Evolutionary conservation across 2,797 vertebrate species (phyloP).

Genomic region (Cephalopachus bancanus): DNA sequence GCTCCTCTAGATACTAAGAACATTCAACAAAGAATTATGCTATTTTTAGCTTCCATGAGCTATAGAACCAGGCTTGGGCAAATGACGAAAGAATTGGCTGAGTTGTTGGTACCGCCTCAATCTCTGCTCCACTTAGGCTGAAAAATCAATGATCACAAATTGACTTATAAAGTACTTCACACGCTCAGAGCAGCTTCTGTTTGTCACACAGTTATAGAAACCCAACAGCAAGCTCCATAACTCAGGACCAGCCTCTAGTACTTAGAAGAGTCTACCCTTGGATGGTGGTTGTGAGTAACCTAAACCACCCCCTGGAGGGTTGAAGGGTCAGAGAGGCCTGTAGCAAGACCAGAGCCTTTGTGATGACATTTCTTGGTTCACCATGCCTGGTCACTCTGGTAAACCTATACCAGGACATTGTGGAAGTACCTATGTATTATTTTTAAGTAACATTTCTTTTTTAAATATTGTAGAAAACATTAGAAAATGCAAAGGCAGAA

Average conservation of each 20-base stretch:
- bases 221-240: background rate
- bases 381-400: background rate
- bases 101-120: background rate
- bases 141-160: conserved; percentile 49
- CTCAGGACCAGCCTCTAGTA: background rate
- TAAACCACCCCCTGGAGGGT: background rate
- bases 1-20: background rate
- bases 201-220: conserved; percentile 60
- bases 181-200: conserved; percentile 48
- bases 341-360: background rate
- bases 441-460: conserved; percentile 57
- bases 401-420: background rate
- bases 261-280: background rate
- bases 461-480: conserved; percentile 5
- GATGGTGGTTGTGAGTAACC: background rate
- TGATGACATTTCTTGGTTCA: conserved; percentile 1
- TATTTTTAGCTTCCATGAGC: background rate
- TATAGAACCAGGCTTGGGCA: conserved; percentile 27
- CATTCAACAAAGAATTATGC: conserved; percentile 9
- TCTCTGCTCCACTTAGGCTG: conserved; percentile 54
- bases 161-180: conserved; percentile 1
- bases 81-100: conserved; percentile 48
- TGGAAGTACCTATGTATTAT: background rate
- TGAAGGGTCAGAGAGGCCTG: background rate
- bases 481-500: conserved; percentile 1